Conservation (phyloP, 2,888 invertebrate species). For the Schizaphis graminum region DNA sequence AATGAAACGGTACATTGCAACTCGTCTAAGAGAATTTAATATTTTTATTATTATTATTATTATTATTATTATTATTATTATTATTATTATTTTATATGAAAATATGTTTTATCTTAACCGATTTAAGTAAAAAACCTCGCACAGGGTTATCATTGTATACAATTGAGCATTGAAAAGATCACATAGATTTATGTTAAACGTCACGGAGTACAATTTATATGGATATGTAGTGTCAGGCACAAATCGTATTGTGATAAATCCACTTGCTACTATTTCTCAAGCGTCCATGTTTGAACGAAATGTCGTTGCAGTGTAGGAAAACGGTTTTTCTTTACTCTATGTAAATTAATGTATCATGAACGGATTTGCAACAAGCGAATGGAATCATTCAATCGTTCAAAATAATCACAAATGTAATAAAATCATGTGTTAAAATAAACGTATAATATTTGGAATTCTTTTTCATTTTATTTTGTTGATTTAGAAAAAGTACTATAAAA, state of each 20-base stretch:
- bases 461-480: not conserved
- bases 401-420: not conserved
- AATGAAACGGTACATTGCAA: not conserved
- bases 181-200: conserved; percentile 37
- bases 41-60: not conserved
- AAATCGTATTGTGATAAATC: conserved; percentile 24
- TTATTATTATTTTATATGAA: not conserved
- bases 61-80: not conserved
- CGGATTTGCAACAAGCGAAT: not conserved
- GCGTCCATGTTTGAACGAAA: conserved; percentile 11
- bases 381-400: not conserved
- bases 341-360: conserved; percentile 5
- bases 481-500: not conserved
- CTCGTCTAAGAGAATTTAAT: not conserved
- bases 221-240: conserved; percentile 33
- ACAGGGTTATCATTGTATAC: not conserved
- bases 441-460: not conserved
- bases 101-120: not conserved
- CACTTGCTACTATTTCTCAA: conserved; percentile 1
- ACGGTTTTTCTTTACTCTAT: conserved; percentile 1
- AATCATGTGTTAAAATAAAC: not conserved
- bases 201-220: conserved; percentile 36
- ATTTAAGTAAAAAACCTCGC: not conserved
- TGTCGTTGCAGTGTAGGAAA: conserved; percentile 22
- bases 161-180: conserved; percentile 33